These are phyloP conservation scores for Paedocypris sp. DNA, from an alignment of 2,113 vertebrate species.

Conservation along the genomic window DNA sequence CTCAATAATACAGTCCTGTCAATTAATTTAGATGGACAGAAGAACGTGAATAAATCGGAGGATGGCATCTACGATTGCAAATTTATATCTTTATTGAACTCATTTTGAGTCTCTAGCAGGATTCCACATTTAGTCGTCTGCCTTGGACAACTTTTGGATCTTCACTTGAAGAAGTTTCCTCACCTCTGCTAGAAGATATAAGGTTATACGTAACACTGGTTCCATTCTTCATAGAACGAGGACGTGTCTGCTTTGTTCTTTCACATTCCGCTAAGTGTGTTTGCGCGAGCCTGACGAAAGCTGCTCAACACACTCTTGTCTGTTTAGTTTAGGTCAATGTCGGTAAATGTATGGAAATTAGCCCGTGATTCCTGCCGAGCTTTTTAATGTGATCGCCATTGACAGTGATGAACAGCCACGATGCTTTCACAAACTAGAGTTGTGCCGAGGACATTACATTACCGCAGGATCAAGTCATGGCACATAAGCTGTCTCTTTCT, in stretches of 20 bases:
- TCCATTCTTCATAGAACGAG: too few species aligned
- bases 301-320: conserved; percentile 16
- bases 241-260: neutral
- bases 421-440: neutral
- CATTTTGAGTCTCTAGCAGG: too few species aligned
- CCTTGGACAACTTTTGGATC: too few species aligned
- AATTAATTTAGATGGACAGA: too few species aligned
- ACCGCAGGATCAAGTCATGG: neutral
- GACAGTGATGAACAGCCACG: conserved; percentile 24
- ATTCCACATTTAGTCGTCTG: too few species aligned
- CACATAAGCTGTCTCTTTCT: neutral
- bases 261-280: neutral
- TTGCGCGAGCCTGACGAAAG: neutral
- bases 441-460: neutral
- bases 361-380: conserved; percentile 10
- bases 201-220: too few species aligned
- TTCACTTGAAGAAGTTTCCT: too few species aligned
- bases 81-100: too few species aligned
- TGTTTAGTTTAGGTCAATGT: conserved; percentile 24
- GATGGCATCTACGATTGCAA: too few species aligned
- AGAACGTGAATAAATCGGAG: too few species aligned
- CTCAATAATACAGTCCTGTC: too few species aligned
- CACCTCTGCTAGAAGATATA: too few species aligned
- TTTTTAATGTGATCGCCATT: conserved; percentile 29
- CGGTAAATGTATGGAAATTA: conserved; percentile 36